Evolutionary conservation across 2,113 vertebrate species (phyloP).

Genomic region (Petroica traversi): DNA sequence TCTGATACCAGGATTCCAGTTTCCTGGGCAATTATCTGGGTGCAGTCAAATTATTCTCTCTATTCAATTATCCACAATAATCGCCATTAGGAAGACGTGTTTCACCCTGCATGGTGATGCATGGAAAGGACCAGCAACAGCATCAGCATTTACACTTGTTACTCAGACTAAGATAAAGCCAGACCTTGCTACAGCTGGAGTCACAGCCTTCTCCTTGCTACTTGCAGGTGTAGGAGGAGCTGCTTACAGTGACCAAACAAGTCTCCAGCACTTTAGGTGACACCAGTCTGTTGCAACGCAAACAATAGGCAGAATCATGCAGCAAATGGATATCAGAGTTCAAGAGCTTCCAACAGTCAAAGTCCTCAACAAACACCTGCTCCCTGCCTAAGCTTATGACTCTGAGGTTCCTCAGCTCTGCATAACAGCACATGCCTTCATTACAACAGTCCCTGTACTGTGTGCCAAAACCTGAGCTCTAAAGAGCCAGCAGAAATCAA

Average conservation of each 20-base stretch:
- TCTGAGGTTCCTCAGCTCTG: neutral
- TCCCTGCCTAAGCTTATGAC: neutral
- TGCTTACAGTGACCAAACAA: neutral
- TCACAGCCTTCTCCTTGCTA: neutral
- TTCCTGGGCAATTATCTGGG: neutral
- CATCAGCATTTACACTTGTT: neutral
- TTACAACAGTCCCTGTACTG: neutral
- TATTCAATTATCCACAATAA: neutral
- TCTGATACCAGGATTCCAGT: neutral
- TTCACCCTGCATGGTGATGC: accelerated
- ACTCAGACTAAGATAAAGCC: neutral
- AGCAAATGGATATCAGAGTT: neutral
- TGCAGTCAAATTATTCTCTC: neutral
- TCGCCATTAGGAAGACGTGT: neutral
- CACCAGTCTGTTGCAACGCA: accelerated
- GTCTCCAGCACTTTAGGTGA: neutral
- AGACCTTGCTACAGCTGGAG: neutral
- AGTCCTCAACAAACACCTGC: neutral
- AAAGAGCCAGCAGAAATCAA: neutral
- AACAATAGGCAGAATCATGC: neutral
- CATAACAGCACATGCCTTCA: neutral
- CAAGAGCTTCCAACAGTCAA: neutral
- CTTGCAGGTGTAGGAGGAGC: neutral
- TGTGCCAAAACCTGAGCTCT: neutral
- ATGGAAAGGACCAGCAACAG: neutral